Percentiles rank a stretch among this genome's conserved stretches.
These are phyloP conservation scores for Nycteola revayana DNA, from an alignment of 2,888 invertebrate genomes.

Conservation along the genomic window DNA sequence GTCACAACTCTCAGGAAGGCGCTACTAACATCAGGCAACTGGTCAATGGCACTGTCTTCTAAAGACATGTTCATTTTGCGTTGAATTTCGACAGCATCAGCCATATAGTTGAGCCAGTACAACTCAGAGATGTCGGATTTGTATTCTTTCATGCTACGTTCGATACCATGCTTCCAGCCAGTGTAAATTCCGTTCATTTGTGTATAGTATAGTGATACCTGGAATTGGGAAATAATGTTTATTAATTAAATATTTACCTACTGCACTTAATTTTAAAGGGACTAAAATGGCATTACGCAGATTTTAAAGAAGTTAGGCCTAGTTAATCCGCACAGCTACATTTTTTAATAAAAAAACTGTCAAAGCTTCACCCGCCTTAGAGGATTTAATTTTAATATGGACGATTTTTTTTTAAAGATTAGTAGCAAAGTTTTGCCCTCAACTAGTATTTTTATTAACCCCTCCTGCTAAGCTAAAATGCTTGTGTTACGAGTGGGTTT, in stretches of 20 bases:
- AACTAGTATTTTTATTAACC: too few relatives aligned
- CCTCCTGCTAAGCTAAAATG: too few relatives aligned
- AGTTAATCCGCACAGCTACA: too few relatives aligned
- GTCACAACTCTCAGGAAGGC: constrained; percentile 84
- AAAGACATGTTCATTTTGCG: constrained; percentile 69
- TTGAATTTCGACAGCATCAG: constrained; percentile 88
- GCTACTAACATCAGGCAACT: constrained; percentile 76
- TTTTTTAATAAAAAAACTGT: too few relatives aligned
- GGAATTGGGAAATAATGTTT: constrained; percentile 24
- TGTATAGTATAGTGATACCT: constrained; percentile 88
- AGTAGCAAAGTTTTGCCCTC: too few relatives aligned
- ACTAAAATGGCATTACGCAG: too few relatives aligned
- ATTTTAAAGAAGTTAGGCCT: too few relatives aligned
- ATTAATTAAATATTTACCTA: background rate
- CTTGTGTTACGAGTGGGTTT: too few relatives aligned
- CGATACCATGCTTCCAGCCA: constrained; percentile 87
- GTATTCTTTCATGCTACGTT: constrained; percentile 82
- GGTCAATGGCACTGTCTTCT: constrained; percentile 47
- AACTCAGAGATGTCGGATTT: constrained; percentile 84
- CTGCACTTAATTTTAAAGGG: too few relatives aligned
- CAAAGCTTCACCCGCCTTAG: too few relatives aligned
- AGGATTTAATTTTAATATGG: too few relatives aligned
- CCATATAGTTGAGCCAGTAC: constrained; percentile 87
- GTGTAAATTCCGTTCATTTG: constrained; percentile 90
- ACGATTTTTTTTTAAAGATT: too few relatives aligned